Percentiles rank a stretch among this genome's conserved stretches.
Evolutionary conservation across 1,140 invertebrate species (phyloP).

Genomic region (Trachymyrmex septentrionalis): DNA sequence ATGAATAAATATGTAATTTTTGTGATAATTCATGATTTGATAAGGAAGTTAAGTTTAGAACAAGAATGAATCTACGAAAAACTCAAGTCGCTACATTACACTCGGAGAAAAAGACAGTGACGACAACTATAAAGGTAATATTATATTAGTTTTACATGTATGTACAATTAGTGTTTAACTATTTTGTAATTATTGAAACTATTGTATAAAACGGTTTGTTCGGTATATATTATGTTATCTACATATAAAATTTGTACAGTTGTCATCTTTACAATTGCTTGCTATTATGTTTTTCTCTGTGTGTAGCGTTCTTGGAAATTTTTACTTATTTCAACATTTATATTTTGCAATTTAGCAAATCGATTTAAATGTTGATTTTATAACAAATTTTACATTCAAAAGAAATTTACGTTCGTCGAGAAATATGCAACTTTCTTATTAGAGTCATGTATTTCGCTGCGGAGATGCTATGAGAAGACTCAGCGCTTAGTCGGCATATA

Average conservation of each 20-base stretch:
- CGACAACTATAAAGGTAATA: too few relatives aligned
- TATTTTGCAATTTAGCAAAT: conserved; percentile 3
- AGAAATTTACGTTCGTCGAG: not conserved
- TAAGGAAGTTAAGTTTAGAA: not conserved
- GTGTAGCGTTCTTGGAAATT: not conserved
- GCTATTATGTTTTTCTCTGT: not conserved
- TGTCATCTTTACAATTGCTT: not conserved
- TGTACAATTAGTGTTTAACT: too few relatives aligned
- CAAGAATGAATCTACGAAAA: too few relatives aligned
- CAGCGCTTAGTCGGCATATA: not conserved
- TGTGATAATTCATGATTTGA: not conserved
- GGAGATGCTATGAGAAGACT: not conserved
- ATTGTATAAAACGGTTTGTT: too few relatives aligned
- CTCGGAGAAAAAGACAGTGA: too few relatives aligned
- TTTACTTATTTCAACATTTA: not conserved
- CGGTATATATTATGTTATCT: too few relatives aligned
- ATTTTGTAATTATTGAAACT: too few relatives aligned
- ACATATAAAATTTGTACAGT: too few relatives aligned
- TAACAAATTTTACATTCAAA: not conserved
- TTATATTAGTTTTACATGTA: too few relatives aligned
- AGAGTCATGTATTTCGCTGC: not conserved
- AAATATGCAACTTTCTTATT: not conserved
- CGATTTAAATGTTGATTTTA: not conserved
- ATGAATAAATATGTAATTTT: not conserved
- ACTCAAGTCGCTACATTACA: too few relatives aligned